Conservation (phyloP, 2,113 vertebrate genomes). For the Poicephalus meyeri region DNA sequence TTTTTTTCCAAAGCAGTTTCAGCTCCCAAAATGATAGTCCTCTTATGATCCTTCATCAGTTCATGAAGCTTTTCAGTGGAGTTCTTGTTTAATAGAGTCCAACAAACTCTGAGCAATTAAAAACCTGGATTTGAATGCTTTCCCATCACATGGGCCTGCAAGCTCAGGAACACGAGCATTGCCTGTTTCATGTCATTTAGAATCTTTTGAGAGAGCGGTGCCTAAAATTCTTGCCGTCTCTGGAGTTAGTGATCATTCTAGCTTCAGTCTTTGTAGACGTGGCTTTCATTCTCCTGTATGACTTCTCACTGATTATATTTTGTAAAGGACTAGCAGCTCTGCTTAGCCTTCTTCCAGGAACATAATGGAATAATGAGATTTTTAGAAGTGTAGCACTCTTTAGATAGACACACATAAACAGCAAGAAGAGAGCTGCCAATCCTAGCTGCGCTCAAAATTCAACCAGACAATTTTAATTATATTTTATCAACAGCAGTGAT, state of each 20-base stretch:
- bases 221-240: not conserved
- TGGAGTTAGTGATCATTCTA: not conserved
- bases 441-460: not conserved
- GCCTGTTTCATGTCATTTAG: not conserved
- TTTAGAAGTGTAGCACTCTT: not conserved
- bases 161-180: not conserved
- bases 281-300: not conserved
- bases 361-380: not conserved
- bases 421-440: not conserved
- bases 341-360: not conserved
- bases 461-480: constrained; percentile 34
- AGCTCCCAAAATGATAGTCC: not conserved
- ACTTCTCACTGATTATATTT: not conserved
- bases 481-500: constrained; percentile 37
- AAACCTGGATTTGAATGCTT: not conserved
- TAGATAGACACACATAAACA: not conserved
- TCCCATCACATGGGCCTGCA: not conserved
- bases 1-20: not conserved
- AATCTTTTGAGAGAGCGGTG: not conserved
- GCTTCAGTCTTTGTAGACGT: not conserved
- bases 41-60: not conserved
- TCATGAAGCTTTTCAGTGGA: not conserved
- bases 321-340: not conserved
- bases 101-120: not conserved
- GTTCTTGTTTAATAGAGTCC: not conserved